Evolutionary conservation across 2,797 vertebrate genomes (phyloP).

Genomic region (Rallus crepitans): DNA sequence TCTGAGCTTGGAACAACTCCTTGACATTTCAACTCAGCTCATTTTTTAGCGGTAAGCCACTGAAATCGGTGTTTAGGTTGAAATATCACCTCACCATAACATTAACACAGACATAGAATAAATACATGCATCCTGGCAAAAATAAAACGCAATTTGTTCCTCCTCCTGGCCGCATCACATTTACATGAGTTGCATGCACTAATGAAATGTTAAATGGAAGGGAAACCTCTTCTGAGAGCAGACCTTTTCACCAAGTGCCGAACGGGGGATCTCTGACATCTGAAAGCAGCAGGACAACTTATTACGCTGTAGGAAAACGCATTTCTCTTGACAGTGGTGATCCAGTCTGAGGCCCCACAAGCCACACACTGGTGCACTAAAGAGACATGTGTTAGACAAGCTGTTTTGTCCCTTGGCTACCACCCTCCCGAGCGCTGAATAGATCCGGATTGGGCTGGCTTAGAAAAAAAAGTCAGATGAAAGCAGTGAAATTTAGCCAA

Average conservation of each 20-base stretch:
- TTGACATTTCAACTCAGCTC: conserved; percentile 67
- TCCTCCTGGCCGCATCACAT: conserved; percentile 28
- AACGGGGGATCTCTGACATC: conserved; percentile 65
- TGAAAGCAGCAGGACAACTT: conserved; percentile 69
- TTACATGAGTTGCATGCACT: conserved; percentile 7
- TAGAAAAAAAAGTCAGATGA: conserved; percentile 74
- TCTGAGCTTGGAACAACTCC: conserved; percentile 61
- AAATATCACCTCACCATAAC: conserved; percentile 53
- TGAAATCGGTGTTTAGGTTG: conserved; percentile 36
- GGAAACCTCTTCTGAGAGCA: conserved; percentile 47
- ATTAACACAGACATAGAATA: conserved; percentile 36
- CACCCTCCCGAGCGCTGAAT: conserved; percentile 67
- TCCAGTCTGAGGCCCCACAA: conserved; percentile 69
- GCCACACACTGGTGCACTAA: conserved; percentile 69
- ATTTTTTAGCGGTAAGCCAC: conserved; percentile 52
- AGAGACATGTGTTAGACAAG: conserved; percentile 78
- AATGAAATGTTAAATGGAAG: conserved; percentile 42
- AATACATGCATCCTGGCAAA: conserved; percentile 50
- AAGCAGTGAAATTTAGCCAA: conserved; percentile 72
- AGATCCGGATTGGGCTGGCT: conserved; percentile 79
- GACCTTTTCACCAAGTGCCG: conserved; percentile 54
- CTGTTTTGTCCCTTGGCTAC: conserved; percentile 72
- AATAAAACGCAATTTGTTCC: conserved; percentile 46
- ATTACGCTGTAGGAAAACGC: conserved; percentile 62
- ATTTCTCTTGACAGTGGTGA: conserved; percentile 74